A percentile compares a stretch with the other conserved stretches of the same genome.
Evolutionary conservation across 2,797 vertebrate genomes (phyloP).

Genomic region (Dicrostonyx torquatus): DNA sequence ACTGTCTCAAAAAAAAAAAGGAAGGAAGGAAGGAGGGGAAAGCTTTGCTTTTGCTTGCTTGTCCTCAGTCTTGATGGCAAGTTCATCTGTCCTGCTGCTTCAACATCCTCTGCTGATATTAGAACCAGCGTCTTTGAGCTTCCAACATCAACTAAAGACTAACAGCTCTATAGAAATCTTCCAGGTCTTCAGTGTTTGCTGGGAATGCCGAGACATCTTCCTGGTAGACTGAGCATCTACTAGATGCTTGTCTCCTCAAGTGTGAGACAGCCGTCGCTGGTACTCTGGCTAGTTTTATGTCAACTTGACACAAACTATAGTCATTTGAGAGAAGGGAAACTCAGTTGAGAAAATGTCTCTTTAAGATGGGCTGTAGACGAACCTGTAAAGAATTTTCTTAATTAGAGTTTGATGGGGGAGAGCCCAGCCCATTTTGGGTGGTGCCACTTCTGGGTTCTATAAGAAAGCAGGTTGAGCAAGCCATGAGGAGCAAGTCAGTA

Average conservation of each 20-base stretch:
- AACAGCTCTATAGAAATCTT: neutral
- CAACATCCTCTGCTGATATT: neutral
- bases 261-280: neutral
- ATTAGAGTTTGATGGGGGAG: neutral
- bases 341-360: neutral
- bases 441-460: neutral
- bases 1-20: no score
- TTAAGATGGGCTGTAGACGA: neutral
- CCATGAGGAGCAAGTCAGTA: neutral
- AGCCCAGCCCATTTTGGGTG: no score
- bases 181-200: neutral
- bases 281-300: neutral
- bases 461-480: neutral
- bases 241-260: neutral
- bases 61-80: neutral
- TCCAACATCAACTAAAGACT: neutral
- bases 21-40: no score
- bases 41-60: neutral
- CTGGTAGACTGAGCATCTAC: neutral
- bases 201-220: no score
- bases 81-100: neutral
- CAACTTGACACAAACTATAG: neutral
- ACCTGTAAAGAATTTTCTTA: neutral
- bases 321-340: neutral
- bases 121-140: neutral